phyloP scores from a whole-genome alignment of 2,888 invertebrate species.

The Candidula unifasciata region DNA sequence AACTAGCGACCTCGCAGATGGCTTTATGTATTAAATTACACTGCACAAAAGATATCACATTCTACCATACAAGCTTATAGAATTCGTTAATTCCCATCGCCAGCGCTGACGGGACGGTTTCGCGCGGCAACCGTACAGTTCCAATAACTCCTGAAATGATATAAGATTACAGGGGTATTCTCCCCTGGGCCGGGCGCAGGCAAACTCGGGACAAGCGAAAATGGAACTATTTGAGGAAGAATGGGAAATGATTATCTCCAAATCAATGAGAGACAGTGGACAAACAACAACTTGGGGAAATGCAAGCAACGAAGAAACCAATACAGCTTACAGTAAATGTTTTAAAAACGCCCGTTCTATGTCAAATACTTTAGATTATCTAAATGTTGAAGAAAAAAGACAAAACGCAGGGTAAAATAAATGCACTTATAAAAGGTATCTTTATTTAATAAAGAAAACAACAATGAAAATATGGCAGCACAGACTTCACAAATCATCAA shows the following conservation, averaged over 20 bases:
- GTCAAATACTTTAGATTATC: too few relatives aligned
- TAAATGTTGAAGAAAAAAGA: too few relatives aligned
- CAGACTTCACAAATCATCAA: too few relatives aligned
- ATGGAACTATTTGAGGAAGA: neutral
- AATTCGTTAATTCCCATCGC: neutral
- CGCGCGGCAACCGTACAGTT: neutral
- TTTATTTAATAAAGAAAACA: too few relatives aligned
- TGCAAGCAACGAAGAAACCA: too few relatives aligned
- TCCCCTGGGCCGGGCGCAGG: neutral
- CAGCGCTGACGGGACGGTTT: neutral
- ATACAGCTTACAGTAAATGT: too few relatives aligned
- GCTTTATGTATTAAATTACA: neutral
- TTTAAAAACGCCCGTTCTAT: too few relatives aligned
- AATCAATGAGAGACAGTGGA: too few relatives aligned
- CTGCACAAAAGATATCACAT: neutral
- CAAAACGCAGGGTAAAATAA: too few relatives aligned
- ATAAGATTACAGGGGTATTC: slow-evolving; percentile 11
- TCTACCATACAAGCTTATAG: neutral
- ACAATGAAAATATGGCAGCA: too few relatives aligned
- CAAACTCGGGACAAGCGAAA: neutral
- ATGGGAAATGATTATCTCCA: neutral
- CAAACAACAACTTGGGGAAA: too few relatives aligned
- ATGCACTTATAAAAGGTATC: too few relatives aligned
- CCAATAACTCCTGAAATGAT: slow-evolving; percentile 25
- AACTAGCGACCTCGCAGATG: neutral